Base-by-base conservation (phyloP, 2,888 invertebrate genomes). In the Amiota mariae region DNA sequence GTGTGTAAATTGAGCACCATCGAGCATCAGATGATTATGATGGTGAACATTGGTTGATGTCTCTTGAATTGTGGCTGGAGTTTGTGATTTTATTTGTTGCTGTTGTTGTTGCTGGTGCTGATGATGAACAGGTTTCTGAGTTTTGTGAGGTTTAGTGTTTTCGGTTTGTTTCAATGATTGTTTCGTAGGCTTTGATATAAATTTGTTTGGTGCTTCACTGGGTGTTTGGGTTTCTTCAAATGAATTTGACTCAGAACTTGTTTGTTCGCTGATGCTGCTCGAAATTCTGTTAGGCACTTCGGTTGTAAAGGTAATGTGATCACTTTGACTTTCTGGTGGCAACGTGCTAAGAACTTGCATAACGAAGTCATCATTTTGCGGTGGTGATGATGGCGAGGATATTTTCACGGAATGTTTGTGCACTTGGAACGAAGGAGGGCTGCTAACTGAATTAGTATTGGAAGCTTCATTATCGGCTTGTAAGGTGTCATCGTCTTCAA, bases 1-100 rank as follows among this genome's bases (percentile, higher is more conserved):
- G 70, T 92, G 92, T 9, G 89, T 91, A 72, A 89, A 91, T 76
- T 92, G 91, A 74, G 91, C 91, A 11, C 81, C 84, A 54, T 85
- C 85, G n/a, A 88, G 75, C 10, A 85, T 73, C 9, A 88, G 59
- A 51, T 85, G 84, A 77, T 87, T 85, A 72, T 87, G 85, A 67
- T 87, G 77, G 66, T 86, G 87, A n/a, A 75, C 24, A 49, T 84
- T 80, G 0, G 76, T 9, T 20, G 51, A 20, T 59, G 57, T 9
- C n/a, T 57, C 57, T 1, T 3, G 11, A 18, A 15, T 3, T 57
- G 59, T 15, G 18, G 18, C 13, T 2, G 24, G 56, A 46, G 59
- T 46, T 56, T 47, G 48, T 48, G 15, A 36, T 18, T 68, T 20
- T 13, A 20, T 48, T 18, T 68, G 68, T 10, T 67, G 48, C 15